Evolutionary conservation across 2,797 vertebrate genomes (phyloP).

Genomic region (Lemur catta): DNA sequence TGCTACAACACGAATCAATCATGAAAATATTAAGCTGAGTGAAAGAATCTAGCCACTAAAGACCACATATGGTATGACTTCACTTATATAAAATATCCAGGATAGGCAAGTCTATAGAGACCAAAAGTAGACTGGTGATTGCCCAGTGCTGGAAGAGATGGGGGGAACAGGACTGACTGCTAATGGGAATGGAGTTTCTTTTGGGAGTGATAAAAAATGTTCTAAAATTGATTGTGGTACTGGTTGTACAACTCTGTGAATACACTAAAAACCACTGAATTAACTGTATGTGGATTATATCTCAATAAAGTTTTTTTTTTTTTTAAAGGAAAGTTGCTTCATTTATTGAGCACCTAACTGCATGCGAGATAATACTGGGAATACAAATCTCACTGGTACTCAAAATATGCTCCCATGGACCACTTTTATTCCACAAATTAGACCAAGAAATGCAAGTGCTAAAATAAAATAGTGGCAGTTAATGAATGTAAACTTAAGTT

Average conservation of each 20-base stretch:
- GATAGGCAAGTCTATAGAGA: not conserved
- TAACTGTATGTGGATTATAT: not conserved
- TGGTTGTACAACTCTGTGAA: not conserved
- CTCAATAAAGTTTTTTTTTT: not conserved
- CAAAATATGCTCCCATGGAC: not conserved
- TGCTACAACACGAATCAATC: not conserved
- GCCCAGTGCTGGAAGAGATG: not conserved
- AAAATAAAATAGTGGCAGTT: not conserved
- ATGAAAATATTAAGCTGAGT: not conserved
- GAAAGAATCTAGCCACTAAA: not conserved
- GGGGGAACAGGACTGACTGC: not conserved
- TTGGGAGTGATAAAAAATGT: not conserved
- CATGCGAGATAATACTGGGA: not conserved
- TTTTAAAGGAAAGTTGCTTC: not conserved
- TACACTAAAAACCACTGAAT: not conserved
- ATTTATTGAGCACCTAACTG: not conserved
- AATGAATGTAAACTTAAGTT: conserved; percentile 10
- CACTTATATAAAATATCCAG: not conserved
- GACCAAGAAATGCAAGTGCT: not conserved
- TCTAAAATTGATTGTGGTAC: not conserved
- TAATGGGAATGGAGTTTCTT: not conserved
- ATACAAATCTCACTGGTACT: not conserved
- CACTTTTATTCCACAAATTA: conserved; percentile 2
- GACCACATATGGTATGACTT: not conserved
- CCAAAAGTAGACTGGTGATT: not conserved